Percentiles rank a stretch among this genome's conserved stretches.
Evolutionary conservation across 2,888 invertebrate species (phyloP).

Genomic region (Apamea crenata): DNA sequence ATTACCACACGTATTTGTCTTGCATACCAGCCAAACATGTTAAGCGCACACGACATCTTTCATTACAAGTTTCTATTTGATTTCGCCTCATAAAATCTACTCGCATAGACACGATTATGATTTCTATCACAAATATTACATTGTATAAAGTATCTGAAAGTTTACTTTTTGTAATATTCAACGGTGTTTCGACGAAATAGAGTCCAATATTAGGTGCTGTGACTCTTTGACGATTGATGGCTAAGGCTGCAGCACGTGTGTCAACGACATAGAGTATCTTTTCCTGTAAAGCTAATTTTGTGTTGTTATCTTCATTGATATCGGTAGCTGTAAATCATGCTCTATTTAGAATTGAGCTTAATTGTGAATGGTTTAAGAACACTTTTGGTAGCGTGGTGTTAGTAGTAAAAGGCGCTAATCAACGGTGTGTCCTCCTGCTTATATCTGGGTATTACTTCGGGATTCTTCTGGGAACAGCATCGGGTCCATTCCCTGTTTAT

Average conservation of each 20-base stretch:
- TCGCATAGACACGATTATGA: slow-evolving; percentile 87
- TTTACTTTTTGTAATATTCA: slow-evolving; percentile 63
- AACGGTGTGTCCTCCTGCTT: slow-evolving; percentile 82
- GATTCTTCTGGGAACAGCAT: slow-evolving; percentile 83
- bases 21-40: slow-evolving; percentile 86
- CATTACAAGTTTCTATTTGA: slow-evolving; percentile 90
- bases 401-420: slow-evolving; percentile 84
- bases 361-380: slow-evolving; percentile 64
- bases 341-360: slow-evolving; percentile 69
- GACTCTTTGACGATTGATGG: slow-evolving; percentile 63
- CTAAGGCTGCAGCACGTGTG: slow-evolving; percentile 69
- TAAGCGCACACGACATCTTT: slow-evolving; percentile 86
- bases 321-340: slow-evolving; percentile 64
- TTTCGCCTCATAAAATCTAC: slow-evolving; percentile 88
- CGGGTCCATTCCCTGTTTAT: slow-evolving; percentile 81
- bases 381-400: slow-evolving; percentile 65
- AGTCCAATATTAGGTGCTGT: slow-evolving; percentile 71
- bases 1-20: slow-evolving; percentile 85
- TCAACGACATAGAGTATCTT: slow-evolving; percentile 72
- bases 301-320: slow-evolving; percentile 78
- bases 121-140: slow-evolving; percentile 89
- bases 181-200: slow-evolving; percentile 64
- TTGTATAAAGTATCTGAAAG: slow-evolving; percentile 77
- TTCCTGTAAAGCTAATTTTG: slow-evolving; percentile 70
- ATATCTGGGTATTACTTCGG: slow-evolving; percentile 78